Base-by-base conservation (phyloP, 2,888 invertebrate species). In the Eupithecia pulchellata region DNA sequence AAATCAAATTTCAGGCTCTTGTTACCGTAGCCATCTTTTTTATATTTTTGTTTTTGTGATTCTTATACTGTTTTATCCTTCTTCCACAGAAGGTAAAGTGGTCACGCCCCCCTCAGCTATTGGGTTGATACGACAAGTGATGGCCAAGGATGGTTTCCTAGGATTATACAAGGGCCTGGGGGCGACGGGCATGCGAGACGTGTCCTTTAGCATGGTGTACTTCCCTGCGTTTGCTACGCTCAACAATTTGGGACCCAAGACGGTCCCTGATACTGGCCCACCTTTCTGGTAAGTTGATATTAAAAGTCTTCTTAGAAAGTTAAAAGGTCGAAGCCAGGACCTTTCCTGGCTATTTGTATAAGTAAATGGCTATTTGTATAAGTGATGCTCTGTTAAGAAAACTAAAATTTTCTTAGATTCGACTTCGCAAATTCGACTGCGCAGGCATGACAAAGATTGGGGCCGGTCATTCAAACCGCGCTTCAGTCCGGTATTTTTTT, bases 181-280 rank as follows among this genome's bases (percentile, higher is more conserved):
- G 5, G 99, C 99, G 2, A 99, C 99, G 0, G 97, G 97, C 79
- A 95, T 98, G 0, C 94, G 99, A 72, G 99, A 99, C 90, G 97
- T 99, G 4, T 97, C 98, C 36, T 99, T 99, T 94, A 99, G 99
- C 34, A 95, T 99, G 30, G 97, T 99, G 57, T 99, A 99, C 94
- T 99, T 99, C 93, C 99, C 99, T 36, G 91, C 99, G 71, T 99
- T 99, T 91, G 99, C 99, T 27, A 97, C 98, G 66, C 95, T 99
- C 20, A 99, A 99, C 88, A 95, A 96, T 70, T 88, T 98, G 74
- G 99, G 98, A 0, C 97, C 98, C 0, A 95, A 96, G 75, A 39
- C 29, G 1, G 27, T 64, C 29, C 95, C 25, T 11, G 25, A 95
- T 6, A 96, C 95, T 13, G 95, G 96, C 77, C 95, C 96, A 27